Evolutionary conservation across 2,888 invertebrate genomes (phyloP), one percentile per base, ranked within the genome.

Genomic region (Helicoverpa assulta): DNA sequence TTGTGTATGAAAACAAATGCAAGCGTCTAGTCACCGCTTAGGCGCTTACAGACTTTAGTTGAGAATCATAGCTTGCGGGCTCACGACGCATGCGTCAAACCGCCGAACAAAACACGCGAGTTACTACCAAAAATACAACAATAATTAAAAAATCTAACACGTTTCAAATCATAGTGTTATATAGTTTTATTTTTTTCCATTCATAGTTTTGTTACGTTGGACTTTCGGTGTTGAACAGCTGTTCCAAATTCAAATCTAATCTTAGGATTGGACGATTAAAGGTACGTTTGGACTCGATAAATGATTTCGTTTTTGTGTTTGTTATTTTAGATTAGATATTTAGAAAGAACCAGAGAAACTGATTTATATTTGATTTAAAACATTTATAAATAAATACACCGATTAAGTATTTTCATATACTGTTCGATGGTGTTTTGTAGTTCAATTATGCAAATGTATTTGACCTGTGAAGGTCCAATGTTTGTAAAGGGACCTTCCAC

Each of bases 41-140:
- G 55, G 56, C 58, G 52, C 29, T 67, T 26, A 26, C 26, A 26
- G 26, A 43, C 53, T 60, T 80, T 78, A 81, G 77, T 84, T 61
- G 55, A 56, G 55, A 59, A 56, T 67, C 62, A 56, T 61, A 66
- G 50, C 71, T 78, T 67, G 76, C 69, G 71, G 61, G 68, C 51
- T 73, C 40, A 57, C 69, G 75, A 84, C 84, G 84, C 86, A 77
- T 65, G 86, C 84, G 85, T 70, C 64, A 54, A 52, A 64, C 58
- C 70, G 73, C 57, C 19, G n/a, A 57, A 58, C 64, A 52, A 57
- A 59, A 70, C n/a, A 73, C 79, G 79, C 82, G 78, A 70, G 78
- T 77, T 65, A 19, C n/a, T 47, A 52, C 6, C 33, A 76, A 59
- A 47, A 53, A 64, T 40, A 40, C 40, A 40, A 47, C 37, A 12